Conservation (phyloP, 2,888 invertebrate species). For the Sycophila texana region DNA sequence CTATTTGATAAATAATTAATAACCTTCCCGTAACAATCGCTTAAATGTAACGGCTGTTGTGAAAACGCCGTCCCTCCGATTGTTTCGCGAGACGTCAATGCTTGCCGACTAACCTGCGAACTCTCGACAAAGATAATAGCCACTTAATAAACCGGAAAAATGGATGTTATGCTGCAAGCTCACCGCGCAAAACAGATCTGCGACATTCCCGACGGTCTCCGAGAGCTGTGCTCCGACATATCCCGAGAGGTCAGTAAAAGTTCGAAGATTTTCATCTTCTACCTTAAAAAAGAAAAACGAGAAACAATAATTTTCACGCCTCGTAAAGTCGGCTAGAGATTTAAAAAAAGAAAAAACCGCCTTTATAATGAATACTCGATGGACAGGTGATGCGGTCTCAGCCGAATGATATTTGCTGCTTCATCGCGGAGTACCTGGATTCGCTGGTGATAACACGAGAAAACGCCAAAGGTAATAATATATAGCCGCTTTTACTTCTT, state of each 20-base stretch:
- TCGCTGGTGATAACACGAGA: slow-evolving; percentile 82
- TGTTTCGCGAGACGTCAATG: neutral
- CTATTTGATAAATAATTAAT: too few relatives aligned
- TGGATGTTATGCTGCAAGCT: slow-evolving; percentile 63
- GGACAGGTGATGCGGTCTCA: slow-evolving; percentile 82
- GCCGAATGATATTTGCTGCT: slow-evolving; percentile 81
- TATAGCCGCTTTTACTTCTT: too few relatives aligned
- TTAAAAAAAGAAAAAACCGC: too few relatives aligned
- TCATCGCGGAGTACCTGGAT: slow-evolving; percentile 83
- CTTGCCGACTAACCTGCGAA: neutral
- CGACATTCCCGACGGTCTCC: slow-evolving; percentile 81
- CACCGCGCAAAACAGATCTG: slow-evolving; percentile 77
- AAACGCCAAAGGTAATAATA: slow-evolving; percentile 74
- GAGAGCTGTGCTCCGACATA: slow-evolving; percentile 84
- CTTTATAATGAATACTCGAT: too few relatives aligned
- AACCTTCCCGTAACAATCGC: too few relatives aligned
- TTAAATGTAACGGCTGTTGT: too few relatives aligned
- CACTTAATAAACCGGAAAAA: slow-evolving; percentile 42
- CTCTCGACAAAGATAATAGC: neutral
- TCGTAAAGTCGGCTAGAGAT: neutral
- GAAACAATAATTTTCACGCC: neutral
- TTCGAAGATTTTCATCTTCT: too few relatives aligned
- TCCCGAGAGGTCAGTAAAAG: slow-evolving; percentile 80
- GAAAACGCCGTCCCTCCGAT: neutral
- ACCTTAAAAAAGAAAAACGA: too few relatives aligned